phyloP scores from a whole-genome alignment of 2,888 invertebrate genomes.

The Thereva unica region DNA sequence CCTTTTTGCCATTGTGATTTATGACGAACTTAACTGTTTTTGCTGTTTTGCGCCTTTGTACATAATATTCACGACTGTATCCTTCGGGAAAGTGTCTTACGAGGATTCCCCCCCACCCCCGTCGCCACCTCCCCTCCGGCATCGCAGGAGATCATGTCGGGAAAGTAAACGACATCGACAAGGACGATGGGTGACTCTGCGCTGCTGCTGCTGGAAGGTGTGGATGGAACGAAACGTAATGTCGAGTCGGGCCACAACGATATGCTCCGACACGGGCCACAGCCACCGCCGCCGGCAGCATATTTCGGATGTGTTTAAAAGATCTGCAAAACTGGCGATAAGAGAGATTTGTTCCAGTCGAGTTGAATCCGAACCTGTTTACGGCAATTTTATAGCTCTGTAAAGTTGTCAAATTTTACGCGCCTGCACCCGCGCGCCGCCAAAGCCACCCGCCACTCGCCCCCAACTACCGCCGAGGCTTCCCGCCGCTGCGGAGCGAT shows the following conservation, averaged over 20 bases:
- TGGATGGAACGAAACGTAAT: background rate
- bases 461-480: too few relatives aligned
- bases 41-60: slow-evolving; percentile 12
- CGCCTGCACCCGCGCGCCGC: background rate
- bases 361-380: background rate
- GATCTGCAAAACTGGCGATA: slow-evolving; percentile 5
- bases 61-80: slow-evolving; percentile 11
- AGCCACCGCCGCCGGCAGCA: background rate
- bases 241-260: too few relatives aligned
- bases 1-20: slow-evolving; percentile 19
- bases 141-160: too few relatives aligned
- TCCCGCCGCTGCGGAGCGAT: too few relatives aligned
- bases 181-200: background rate
- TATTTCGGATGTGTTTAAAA: background rate
- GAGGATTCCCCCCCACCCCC: too few relatives aligned
- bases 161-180: too few relatives aligned
- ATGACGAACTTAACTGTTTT: slow-evolving; percentile 26
- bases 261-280: too few relatives aligned
- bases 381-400: background rate
- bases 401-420: slow-evolving; percentile 20
- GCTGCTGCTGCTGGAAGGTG: background rate
- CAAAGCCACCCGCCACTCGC: background rate
- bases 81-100: background rate
- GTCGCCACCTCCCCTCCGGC: too few relatives aligned
- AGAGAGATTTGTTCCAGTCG: slow-evolving; percentile 18